phyloP scores from a whole-genome alignment of 1,140 invertebrate genomes.

The Gonatopus flavifemur region DNA sequence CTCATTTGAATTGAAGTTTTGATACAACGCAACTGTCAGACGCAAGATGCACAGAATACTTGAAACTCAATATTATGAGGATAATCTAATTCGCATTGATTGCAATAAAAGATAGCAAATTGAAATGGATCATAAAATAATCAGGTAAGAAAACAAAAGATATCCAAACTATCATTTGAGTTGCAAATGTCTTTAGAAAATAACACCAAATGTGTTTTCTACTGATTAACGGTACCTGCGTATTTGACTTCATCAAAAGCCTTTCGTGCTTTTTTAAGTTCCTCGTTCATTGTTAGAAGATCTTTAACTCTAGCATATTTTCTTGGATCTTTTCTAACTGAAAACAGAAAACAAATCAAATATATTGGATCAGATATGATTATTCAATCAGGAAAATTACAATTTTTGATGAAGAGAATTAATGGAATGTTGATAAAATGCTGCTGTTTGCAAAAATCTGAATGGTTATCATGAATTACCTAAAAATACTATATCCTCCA shows the following conservation, averaged over 20 bases:
- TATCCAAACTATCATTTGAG: too few relatives aligned
- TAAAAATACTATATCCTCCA: conserved; percentile 97
- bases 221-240: conserved; percentile 58
- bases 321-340: conserved; percentile 91
- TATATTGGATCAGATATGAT: conserved; percentile 9
- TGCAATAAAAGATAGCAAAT: background rate
- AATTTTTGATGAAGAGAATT: background rate
- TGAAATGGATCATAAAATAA: conserved; percentile 10
- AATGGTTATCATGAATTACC: conserved; percentile 29
- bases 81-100: too few relatives aligned
- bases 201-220: too few relatives aligned
- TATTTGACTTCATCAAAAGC: conserved; percentile 99
- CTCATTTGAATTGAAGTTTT: background rate
- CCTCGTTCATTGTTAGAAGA: conserved; percentile 97
- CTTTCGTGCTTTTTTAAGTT: conserved; percentile 97
- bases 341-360: conserved; percentile 17
- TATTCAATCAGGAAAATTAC: background rate
- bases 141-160: too few relatives aligned
- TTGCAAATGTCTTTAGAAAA: too few relatives aligned
- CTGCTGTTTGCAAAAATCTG: background rate
- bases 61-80: background rate
- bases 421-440: background rate
- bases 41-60: too few relatives aligned
- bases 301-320: conserved; percentile 99
- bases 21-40: too few relatives aligned